Evolutionary conservation across 1,140 invertebrate genomes (phyloP).

Genomic region (Drosophila rufa): DNA sequence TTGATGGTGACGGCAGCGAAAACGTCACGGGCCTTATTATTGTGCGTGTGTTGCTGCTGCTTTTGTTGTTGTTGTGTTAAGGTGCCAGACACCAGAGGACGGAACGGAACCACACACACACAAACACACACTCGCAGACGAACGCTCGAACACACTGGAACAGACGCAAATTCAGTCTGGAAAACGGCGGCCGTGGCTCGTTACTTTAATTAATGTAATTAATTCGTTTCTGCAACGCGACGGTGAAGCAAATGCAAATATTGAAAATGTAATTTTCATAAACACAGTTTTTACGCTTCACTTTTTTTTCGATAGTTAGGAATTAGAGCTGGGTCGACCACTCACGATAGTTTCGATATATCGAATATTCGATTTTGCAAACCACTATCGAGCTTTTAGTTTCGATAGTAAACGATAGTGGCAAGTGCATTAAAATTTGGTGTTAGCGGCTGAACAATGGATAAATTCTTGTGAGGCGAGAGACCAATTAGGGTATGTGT

Average conservation of each 20-base stretch:
- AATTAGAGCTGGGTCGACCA: too few species aligned
- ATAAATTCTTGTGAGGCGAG: too few species aligned
- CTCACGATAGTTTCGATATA: too few species aligned
- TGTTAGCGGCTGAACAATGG: too few species aligned
- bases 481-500: too few species aligned
- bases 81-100: conserved; percentile 52
- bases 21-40: conserved; percentile 77
- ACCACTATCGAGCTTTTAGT: too few species aligned
- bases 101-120: conserved; percentile 40
- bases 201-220: conserved; percentile 17
- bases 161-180: conserved; percentile 40
- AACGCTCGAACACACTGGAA: conserved; percentile 25
- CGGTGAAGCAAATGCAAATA: conserved; percentile 53
- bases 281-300: conserved; percentile 76
- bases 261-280: conserved; percentile 58
- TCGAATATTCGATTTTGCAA: too few species aligned
- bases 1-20: conserved; percentile 72
- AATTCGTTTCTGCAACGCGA: conserved; percentile 27
- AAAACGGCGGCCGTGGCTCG: conserved; percentile 25
- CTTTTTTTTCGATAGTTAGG: conserved; percentile 62
- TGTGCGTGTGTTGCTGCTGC: conserved; percentile 62
- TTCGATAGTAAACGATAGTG: too few species aligned
- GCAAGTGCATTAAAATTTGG: too few species aligned
- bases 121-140: conserved; percentile 22
- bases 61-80: conserved; percentile 35